Percentiles rank a stretch among this genome's conserved stretches.
Evolutionary conservation across 1,140 invertebrate species (phyloP).

Genomic region (Vanessa tameamea): DNA sequence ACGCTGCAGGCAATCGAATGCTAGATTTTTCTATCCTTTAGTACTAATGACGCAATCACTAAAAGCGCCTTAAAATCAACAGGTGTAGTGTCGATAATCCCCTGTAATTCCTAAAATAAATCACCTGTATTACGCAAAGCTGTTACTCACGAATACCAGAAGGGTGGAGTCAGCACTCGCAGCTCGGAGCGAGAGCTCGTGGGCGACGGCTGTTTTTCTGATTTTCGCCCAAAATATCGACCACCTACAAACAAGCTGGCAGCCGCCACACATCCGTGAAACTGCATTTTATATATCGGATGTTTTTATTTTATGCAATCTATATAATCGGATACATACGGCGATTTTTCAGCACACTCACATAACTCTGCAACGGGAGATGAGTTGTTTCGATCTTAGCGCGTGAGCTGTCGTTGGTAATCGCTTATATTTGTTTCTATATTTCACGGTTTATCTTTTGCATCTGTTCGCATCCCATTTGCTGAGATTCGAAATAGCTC

Average conservation of each 20-base stretch:
- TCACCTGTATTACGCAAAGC: slow-evolving; percentile 61
- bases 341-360: background rate
- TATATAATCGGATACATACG: background rate
- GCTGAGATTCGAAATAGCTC: background rate
- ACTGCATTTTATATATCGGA: slow-evolving; percentile 24
- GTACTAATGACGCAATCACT: background rate
- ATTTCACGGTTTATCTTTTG: slow-evolving; percentile 8
- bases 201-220: slow-evolving; percentile 62
- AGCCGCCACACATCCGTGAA: slow-evolving; percentile 36
- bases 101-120: slow-evolving; percentile 47
- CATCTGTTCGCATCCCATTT: slow-evolving; percentile 2
- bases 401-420: background rate
- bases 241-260: slow-evolving; percentile 65
- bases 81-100: slow-evolving; percentile 19
- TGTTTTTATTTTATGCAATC: slow-evolving; percentile 21
- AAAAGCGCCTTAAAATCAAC: slow-evolving; percentile 13
- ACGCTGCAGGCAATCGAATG: background rate
- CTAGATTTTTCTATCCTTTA: background rate
- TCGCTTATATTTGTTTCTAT: slow-evolving; percentile 1
- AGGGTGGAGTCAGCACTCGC: slow-evolving; percentile 49
- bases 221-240: slow-evolving; percentile 61
- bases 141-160: slow-evolving; percentile 59
- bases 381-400: background rate
- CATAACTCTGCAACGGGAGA: background rate
- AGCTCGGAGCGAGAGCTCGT: slow-evolving; percentile 32